Base-by-base conservation (phyloP, 1,140 invertebrate species). In the Heterodera schachtii region DNA sequence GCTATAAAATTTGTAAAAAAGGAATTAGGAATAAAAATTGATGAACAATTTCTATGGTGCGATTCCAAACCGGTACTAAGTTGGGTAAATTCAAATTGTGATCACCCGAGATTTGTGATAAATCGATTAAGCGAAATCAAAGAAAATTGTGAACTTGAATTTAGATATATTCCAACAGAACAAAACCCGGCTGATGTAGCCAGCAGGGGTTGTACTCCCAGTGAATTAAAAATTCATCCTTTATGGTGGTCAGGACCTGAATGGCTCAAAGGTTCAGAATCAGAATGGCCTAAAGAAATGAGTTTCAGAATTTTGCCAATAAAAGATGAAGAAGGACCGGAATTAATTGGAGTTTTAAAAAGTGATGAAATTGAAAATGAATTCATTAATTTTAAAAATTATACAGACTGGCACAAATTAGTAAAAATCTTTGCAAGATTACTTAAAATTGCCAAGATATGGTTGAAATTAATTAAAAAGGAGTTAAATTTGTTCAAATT, bases 1-100 rank as follows among this genome's bases (percentile, higher is more conserved):
- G 73, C 73, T 3, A 41, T 74, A 5, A 74, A 74, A 7, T 74
- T 74, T 74, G 73, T 74, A 0, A 7, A 6, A 5, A 41, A 41
- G 0, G 46, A 74, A 74, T n/a, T 74, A n/a, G 73, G 73, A 21
- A n/a, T 74, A 74, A 7, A 41, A 41, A 41, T 74, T 9, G 19
- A 47, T 9, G 6, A 43, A 21, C 31, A 31, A 74, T n/a, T 49
- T 43, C 8, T 74, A 7, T 74, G 73, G 73, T 74, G 73, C 21
- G 73, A 74, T 8, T 74, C 73, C n/a, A 74, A 74, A 43, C 31
- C 73, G n/a, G 73, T 74, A 49, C 52, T 74, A 8, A 49, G n/a
- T 43, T 74, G 73, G 73, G 52, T 74, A 6, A 74, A 41, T 8
- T 47, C n/a, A 2, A 74, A 43, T 8, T 8, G 43, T 41, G 52